Base-by-base conservation (phyloP, 2,797 vertebrate genomes). In the Cacajao melanocephalus region DNA sequence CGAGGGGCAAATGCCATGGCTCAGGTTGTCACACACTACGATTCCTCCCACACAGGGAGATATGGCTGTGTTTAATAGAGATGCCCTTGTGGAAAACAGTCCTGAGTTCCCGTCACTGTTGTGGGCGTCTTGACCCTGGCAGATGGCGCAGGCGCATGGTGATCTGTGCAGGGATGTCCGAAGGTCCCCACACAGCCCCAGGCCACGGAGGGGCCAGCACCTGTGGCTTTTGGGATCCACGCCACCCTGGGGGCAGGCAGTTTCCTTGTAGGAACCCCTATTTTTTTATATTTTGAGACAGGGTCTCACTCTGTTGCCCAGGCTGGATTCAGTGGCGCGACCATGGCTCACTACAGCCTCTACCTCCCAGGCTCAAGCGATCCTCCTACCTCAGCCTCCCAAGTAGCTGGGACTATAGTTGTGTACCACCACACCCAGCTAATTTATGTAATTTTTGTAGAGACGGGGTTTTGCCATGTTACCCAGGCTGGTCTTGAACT, bases 141-240 rank as follows among this genome's bases (percentile, higher is more conserved):
- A 28, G 46, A 24, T 7, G 5, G 1, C 13, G 2, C 48, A 14
- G 24, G 30, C 2, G 1, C 19, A 13, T 1, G 0, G 30, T 20
- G 30, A 22, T 22, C 5, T 17, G 48, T n/a, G 30, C 1, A 5
- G 12, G 79, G n/a, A 20, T 20, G 20, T 55, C 3, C 4, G 3
- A 39, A 15, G 4, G 12, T 80, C n/a, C 50, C 50, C 22, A 20
- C 10, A 5, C 46, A 79, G n/a, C 33, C 22, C 50, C 28, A 4
- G 2, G 78, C 12, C 9, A 6, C 24, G 22, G 78, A 81, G 79
- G 50, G 50, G 33, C 50, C 79, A 15, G 79, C 22, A 80, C 22
- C 44, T 24, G n/a, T 33, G 20, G 33, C 12, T 55, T 20, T 80
- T 4, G 12, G 19, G 33, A 50, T 5, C 48, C 46, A 4, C 3